These are phyloP conservation scores for Apoderus coryli DNA, from an alignment of 2,888 invertebrate genomes.

Conservation along the genomic window DNA sequence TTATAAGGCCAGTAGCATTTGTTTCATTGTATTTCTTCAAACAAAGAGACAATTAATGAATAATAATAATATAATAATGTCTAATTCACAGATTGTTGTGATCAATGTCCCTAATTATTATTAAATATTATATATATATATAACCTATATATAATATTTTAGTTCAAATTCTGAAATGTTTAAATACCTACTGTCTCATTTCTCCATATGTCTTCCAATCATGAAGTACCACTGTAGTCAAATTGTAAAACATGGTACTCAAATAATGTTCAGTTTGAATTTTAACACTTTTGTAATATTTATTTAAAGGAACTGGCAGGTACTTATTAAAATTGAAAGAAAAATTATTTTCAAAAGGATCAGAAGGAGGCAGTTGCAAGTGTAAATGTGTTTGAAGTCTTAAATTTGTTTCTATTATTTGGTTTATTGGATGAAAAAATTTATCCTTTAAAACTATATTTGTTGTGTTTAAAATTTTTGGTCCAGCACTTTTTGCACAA, in stretches of 20 bases:
- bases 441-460: constrained; percentile 38
- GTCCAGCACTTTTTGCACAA: constrained; percentile 20
- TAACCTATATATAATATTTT: too few relatives aligned
- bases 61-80: too few relatives aligned
- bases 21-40: too few relatives aligned
- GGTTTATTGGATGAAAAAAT: constrained; percentile 59
- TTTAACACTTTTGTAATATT: constrained; percentile 29
- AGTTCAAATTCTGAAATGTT: too few relatives aligned
- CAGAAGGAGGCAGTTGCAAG: constrained; percentile 54
- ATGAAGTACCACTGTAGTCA: constrained; percentile 91
- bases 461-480: constrained; percentile 30
- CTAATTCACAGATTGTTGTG: too few relatives aligned
- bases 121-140: too few relatives aligned
- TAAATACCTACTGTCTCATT: constrained; percentile 64
- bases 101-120: too few relatives aligned
- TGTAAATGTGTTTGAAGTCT: constrained; percentile 86
- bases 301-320: constrained; percentile 26
- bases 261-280: constrained; percentile 72
- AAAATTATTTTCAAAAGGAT: constrained; percentile 28
- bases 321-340: constrained; percentile 26
- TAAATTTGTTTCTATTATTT: constrained; percentile 82
- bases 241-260: constrained; percentile 89
- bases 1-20: too few relatives aligned
- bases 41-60: too few relatives aligned
- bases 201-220: constrained; percentile 97